Base-by-base conservation (phyloP, 2,113 vertebrate species). In the Menura novaehollandiae region DNA sequence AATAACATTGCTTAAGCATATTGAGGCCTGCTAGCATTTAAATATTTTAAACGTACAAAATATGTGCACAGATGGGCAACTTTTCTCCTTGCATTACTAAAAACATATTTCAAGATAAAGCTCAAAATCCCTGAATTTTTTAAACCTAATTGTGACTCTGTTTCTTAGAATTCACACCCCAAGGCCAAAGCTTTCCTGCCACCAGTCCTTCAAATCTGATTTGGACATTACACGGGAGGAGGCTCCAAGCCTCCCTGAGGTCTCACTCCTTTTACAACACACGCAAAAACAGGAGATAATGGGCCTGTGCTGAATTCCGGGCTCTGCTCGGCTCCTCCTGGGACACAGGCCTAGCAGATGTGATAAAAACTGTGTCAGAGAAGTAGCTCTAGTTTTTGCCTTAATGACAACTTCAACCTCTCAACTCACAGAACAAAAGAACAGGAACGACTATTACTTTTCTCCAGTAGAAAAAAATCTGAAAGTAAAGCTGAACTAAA, bases 101-200 rank as follows among this genome's bases (percentile, higher is more conserved):
- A 94, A 92, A 79, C 97, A 96, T 97, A 96, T 98, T 98, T 98
- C 98, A 98, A 97, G 97, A 97, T 91, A 96, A 98, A 97, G 97
- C 98, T 97, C 94, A 97, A 98, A 98, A 98, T 98, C 97, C 97
- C 97, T 98, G 98, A 97, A 98, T 98, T 98, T 98, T 98, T 98
- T 98, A 98, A 98, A 97, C 93, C 97, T 98, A 98, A 98, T 98
- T 98, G 98, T 98, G 97, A 91, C 96, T 97, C 96, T 97, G 90
- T 98, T 97, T 97, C 97, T 98, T 95, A 97, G 97, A 97, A 98
- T 98, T 98, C 97, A 97, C 97, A 98, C 96, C 98, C 97, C 97
- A 97, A 98, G 98, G 98, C 98, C 98, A 98, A 97, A 98, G 97
- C 98, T 98, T 97, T 97, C 96, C 98, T 98, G 97, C 98, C 97